phyloP scores from a whole-genome alignment of 2,113 vertebrate species.

The Protobothrops flavoviridis region DNA sequence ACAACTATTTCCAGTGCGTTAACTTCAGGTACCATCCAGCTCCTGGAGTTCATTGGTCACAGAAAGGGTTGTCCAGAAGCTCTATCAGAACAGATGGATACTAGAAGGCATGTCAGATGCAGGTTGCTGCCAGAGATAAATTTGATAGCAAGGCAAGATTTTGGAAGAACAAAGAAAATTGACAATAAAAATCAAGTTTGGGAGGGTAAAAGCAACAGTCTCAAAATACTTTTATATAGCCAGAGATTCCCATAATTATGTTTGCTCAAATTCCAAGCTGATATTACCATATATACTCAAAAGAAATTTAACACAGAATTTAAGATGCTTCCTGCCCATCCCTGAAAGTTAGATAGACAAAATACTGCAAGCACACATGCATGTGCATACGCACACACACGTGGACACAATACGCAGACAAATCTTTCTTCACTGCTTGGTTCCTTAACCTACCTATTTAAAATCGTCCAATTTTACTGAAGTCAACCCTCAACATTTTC shows the following conservation, averaged over 20 bases:
- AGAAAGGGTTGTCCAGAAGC: background rate
- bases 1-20: background rate
- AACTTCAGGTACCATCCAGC: too few relatives aligned
- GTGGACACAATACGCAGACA: background rate
- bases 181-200: slow-evolving; percentile 15
- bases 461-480: background rate
- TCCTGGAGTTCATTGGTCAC: background rate
- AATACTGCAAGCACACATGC: background rate
- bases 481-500: background rate
- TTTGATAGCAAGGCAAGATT: slow-evolving; percentile 21
- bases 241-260: background rate
- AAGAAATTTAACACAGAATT: background rate
- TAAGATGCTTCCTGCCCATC: background rate
- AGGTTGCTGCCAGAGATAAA: background rate
- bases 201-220: background rate
- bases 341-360: background rate
- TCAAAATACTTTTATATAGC: background rate
- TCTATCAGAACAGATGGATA: background rate
- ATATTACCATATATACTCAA: background rate
- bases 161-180: background rate
- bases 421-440: background rate
- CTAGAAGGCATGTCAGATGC: background rate
- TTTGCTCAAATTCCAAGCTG: background rate
- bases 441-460: background rate
- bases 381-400: too few relatives aligned